phyloP scores from a whole-genome alignment of 2,797 vertebrate genomes.

The Sparidentex hasta region DNA sequence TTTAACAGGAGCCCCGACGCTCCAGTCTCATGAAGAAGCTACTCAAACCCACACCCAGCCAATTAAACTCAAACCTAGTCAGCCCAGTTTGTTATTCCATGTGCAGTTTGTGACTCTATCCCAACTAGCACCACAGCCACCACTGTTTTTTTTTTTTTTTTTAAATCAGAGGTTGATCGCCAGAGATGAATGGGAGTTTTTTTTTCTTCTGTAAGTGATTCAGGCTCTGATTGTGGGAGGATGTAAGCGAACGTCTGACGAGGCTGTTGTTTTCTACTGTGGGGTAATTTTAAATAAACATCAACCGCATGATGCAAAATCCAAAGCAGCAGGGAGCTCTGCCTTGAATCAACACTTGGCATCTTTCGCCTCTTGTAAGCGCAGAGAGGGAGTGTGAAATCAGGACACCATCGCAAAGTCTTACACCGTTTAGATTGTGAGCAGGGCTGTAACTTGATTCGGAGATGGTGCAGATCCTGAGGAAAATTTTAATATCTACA shows the following conservation, averaged over 20 bases:
- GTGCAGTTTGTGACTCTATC: slow-evolving; percentile 20
- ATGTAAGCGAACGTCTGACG: slow-evolving; percentile 26
- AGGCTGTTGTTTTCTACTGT: slow-evolving; percentile 25
- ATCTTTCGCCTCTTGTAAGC: slow-evolving; percentile 27
- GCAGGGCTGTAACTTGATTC: background rate
- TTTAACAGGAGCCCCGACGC: slow-evolving; percentile 52
- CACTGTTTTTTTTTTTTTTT: background rate
- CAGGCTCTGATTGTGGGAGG: slow-evolving; percentile 20
- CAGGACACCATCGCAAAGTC: slow-evolving; percentile 3
- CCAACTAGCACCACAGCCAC: background rate
- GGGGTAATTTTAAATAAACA: slow-evolving; percentile 52
- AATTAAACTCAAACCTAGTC: slow-evolving; percentile 35
- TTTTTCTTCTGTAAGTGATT: background rate
- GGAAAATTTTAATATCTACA: background rate
- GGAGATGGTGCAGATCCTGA: background rate
- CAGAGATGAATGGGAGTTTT: background rate
- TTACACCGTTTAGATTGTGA: background rate
- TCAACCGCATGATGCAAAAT: slow-evolving; percentile 36
- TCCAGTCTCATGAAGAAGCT: slow-evolving; percentile 29
- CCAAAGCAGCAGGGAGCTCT: slow-evolving; percentile 29
- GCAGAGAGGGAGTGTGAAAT: slow-evolving; percentile 23
- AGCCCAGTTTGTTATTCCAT: slow-evolving; percentile 30
- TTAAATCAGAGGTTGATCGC: background rate
- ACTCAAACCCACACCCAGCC: slow-evolving; percentile 29
- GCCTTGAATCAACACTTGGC: slow-evolving; percentile 14